A percentile compares a stretch with the other conserved stretches of the same genome.
Conservation (phyloP, 2,888 invertebrate genomes). For the Clunio marinus region DNA sequence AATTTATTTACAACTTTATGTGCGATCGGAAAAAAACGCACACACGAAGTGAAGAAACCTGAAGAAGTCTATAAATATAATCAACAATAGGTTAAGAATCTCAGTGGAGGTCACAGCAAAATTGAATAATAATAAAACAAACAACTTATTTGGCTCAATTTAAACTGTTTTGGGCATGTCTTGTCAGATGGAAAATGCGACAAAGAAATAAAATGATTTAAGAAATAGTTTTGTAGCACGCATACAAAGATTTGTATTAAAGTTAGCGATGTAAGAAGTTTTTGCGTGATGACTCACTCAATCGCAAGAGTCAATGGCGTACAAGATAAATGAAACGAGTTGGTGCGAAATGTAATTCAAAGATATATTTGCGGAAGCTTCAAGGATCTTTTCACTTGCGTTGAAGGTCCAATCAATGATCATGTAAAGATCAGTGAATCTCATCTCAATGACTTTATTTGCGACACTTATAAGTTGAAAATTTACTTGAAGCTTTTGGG, state of each 20-base stretch:
- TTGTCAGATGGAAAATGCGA: neutral
- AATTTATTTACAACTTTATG: neutral
- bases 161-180: slow-evolving; percentile 17
- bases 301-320: neutral
- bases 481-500: neutral
- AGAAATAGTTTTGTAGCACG: slow-evolving; percentile 20
- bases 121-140: slow-evolving; percentile 17
- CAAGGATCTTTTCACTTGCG: slow-evolving; percentile 35
- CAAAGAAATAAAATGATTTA: neutral
- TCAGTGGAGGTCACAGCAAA: slow-evolving; percentile 30
- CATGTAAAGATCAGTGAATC: neutral
- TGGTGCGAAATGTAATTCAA: neutral
- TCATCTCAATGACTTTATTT: no score
- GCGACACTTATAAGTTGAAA: no score
- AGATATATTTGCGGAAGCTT: slow-evolving; percentile 35
- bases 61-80: neutral
- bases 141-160: slow-evolving; percentile 23
- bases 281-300: slow-evolving; percentile 16
- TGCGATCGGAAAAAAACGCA: neutral
- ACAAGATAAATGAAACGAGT: neutral
- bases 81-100: slow-evolving; percentile 31
- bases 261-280: no score
- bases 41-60: neutral
- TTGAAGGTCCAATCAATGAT: slow-evolving; percentile 7
- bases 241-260: slow-evolving; percentile 18